These are phyloP conservation scores for Drosophila multiciliata DNA, from an alignment of 2,888 invertebrate genomes.

Conservation along the genomic window DNA sequence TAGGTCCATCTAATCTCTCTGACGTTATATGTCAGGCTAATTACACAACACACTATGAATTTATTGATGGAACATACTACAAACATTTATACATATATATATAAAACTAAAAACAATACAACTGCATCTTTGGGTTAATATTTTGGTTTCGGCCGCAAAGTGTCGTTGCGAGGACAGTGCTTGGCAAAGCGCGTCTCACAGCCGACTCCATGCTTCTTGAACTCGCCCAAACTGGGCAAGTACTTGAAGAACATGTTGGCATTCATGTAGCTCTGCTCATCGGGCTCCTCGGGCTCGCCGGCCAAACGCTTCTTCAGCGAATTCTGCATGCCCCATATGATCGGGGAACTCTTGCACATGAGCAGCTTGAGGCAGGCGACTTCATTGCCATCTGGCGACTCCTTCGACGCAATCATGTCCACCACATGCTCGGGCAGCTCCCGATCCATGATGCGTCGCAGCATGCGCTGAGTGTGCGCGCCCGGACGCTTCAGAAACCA, in stretches of 20 bases:
- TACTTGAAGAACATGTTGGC: slow-evolving; percentile 87
- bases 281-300: slow-evolving; percentile 63
- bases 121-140: background rate
- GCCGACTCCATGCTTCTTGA: slow-evolving; percentile 87
- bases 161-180: slow-evolving; percentile 76
- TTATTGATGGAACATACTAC: slow-evolving; percentile 33
- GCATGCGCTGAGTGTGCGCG: slow-evolving; percentile 85
- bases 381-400: slow-evolving; percentile 86
- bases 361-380: slow-evolving; percentile 90
- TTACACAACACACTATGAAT: slow-evolving; percentile 43
- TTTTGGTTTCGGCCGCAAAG: slow-evolving; percentile 9
- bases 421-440: slow-evolving; percentile 88
- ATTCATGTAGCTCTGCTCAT: slow-evolving; percentile 56
- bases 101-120: slow-evolving; percentile 12
- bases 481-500: slow-evolving; percentile 89
- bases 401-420: slow-evolving; percentile 86
- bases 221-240: slow-evolving; percentile 88
- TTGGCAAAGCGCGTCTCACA: slow-evolving; percentile 88
- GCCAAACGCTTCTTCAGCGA: slow-evolving; percentile 85
- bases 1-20: slow-evolving; percentile 54
- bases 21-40: slow-evolving; percentile 11
- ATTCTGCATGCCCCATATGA: slow-evolving; percentile 91
- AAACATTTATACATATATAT: background rate
- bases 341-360: slow-evolving; percentile 91
- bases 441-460: slow-evolving; percentile 87